Evolutionary conservation across 2,888 invertebrate genomes (phyloP), one percentile per base, ranked within the genome.

Genomic region (Ctenicera cuprea): DNA sequence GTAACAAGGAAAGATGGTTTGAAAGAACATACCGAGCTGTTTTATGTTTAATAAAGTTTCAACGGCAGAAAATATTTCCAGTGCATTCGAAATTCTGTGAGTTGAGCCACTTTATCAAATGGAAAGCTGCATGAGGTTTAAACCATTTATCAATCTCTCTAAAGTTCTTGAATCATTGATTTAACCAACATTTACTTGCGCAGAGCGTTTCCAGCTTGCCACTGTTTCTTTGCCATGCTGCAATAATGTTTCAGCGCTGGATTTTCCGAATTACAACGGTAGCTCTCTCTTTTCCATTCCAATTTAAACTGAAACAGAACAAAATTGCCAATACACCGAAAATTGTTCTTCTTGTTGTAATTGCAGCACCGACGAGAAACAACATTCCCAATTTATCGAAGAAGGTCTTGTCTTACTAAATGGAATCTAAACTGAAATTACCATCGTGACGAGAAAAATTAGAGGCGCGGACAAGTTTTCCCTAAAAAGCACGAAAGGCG

Each of bases 101-200:
- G 64, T 69, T 50, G 54, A 70, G 67, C 38, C 66, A 54, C 66
- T 74, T 70, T 62, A 74, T 65, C 70, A 74, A 70, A 71, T 52
- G 62, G 64, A 71, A 71, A 71, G 71, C 66, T 71, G 59, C 70
- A 71, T 52, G 61, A 66, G 66, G 65, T 74, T 73, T 69, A 73
- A 73, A 69, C 73, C 70, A 74, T 74, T 74, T 74, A 74, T 71
- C 74, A 70, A 74, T 70, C 74, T 67, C 71, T 70, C 61, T 59
- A 73, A 73, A 73, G 65, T 73, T 69, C 59, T 65, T 73, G 66
- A 74, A 74, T 66, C 74, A 74, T 74, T 71, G 74, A 74, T 74
- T 74, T 74, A 67, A 66, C 69, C 52, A 65, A 73, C 69, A 73
- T 69, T 73, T 73, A 65, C 64, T 73, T 73, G 69, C 50, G 73